Percentiles rank a stretch among this genome's conserved stretches.
Evolutionary conservation across 2,888 invertebrate species (phyloP).

Genomic region (Syrphus vitripennis): DNA sequence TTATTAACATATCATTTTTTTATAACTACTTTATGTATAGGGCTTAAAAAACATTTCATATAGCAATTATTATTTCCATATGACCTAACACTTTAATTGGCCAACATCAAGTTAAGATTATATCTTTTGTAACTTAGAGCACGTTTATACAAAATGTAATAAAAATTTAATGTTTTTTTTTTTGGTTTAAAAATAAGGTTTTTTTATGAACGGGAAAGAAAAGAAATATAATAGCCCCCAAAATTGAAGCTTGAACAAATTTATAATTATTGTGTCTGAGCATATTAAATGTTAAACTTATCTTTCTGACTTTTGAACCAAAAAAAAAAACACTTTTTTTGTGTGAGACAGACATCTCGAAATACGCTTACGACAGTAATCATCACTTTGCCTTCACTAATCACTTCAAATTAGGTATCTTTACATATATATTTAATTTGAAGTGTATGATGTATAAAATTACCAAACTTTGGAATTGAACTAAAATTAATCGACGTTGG

Average conservation of each 20-base stretch:
- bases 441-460: too few species aligned
- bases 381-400: neutral
- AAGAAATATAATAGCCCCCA: conserved; percentile 6
- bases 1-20: neutral
- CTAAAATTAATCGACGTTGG: too few species aligned
- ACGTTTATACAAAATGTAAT: neutral
- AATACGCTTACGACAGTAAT: neutral
- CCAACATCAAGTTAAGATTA: neutral
- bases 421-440: too few species aligned
- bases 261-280: conserved; percentile 23
- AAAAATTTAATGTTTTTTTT: neutral
- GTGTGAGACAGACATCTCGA: neutral
- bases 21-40: neutral
- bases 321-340: too few species aligned
- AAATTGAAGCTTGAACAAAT: conserved; percentile 11
- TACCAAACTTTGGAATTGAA: too few species aligned
- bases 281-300: neutral
- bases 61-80: conserved; percentile 49
- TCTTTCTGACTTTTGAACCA: neutral
- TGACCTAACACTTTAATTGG: conserved; percentile 46
- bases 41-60: conserved; percentile 7
- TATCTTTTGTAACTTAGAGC: neutral
- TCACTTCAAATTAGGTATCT: conserved; percentile 3
- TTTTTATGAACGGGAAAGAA: conserved; percentile 34
- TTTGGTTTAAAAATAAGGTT: neutral